Conservation (phyloP, 2,797 vertebrate genomes). For the Pseudochaenichthys georgianus region DNA sequence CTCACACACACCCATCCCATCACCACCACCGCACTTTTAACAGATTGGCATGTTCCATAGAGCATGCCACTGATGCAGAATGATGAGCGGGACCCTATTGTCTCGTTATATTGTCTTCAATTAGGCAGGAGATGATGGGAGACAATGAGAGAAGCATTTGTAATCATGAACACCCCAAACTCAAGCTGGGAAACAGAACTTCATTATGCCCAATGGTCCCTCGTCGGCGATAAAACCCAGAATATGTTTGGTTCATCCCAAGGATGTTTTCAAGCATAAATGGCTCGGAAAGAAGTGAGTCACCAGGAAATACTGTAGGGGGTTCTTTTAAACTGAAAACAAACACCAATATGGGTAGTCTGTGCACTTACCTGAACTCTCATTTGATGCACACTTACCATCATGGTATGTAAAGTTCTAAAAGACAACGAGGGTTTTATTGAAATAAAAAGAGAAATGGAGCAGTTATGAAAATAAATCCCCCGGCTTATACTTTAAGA, state of each 20-base stretch:
- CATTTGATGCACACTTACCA: constrained; percentile 21
- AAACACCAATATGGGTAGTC: constrained; percentile 50
- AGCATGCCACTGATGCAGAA: constrained; percentile 74
- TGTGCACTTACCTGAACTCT: constrained; percentile 59
- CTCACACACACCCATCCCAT: constrained; percentile 29
- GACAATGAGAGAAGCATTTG: constrained; percentile 80
- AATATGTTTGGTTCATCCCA: constrained; percentile 69
- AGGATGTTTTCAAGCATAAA: constrained; percentile 72
- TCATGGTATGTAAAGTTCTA: constrained; percentile 23
- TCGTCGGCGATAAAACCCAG: constrained; percentile 72
- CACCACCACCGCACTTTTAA: constrained; percentile 54
- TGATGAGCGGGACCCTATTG: constrained; percentile 78
- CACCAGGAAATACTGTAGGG: constrained; percentile 64
- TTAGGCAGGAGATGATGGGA: constrained; percentile 81
- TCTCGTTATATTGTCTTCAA: constrained; percentile 83
- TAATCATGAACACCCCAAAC: constrained; percentile 81
- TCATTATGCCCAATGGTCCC: constrained; percentile 83
- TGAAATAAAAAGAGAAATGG: constrained; percentile 3
- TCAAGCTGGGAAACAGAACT: constrained; percentile 81
- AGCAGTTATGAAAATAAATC: constrained; percentile 1
- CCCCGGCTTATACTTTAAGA: constrained; percentile 32
- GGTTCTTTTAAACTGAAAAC: constrained; percentile 64
- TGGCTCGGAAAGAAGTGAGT: constrained; percentile 70
- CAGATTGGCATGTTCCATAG: constrained; percentile 76
- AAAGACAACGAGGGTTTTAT: constrained; percentile 33